These are phyloP conservation scores for Bellardia pandia DNA, from an alignment of 2,888 invertebrate genomes.

Conservation along the genomic window DNA sequence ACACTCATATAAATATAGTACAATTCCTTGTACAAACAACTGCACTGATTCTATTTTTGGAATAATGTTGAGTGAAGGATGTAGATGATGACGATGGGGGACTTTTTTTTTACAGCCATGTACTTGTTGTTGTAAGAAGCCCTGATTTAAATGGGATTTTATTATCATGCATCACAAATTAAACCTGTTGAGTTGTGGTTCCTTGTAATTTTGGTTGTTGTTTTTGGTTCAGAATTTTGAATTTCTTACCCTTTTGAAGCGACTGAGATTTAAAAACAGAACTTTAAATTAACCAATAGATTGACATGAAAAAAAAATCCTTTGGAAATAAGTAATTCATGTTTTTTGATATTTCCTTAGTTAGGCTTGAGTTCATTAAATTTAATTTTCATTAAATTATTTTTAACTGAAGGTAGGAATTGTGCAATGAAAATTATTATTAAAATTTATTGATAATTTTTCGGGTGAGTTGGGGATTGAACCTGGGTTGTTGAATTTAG, in stretches of 20 bases:
- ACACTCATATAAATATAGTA: not conserved
- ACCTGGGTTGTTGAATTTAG: too few species aligned
- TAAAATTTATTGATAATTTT: too few species aligned
- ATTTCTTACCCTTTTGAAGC: not conserved
- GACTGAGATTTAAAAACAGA: not conserved
- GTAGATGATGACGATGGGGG: not conserved
- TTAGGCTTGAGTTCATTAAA: too few species aligned
- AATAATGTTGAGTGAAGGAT: slow-evolving; percentile 21
- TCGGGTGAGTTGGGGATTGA: too few species aligned
- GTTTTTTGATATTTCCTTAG: too few species aligned
- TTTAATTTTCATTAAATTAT: too few species aligned
- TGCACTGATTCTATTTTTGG: slow-evolving; percentile 12
- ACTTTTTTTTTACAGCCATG: not conserved
- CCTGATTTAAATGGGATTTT: slow-evolving; percentile 51
- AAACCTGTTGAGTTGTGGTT: slow-evolving; percentile 50
- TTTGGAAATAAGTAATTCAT: not conserved
- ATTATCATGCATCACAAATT: slow-evolving; percentile 51
- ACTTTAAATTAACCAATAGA: slow-evolving; percentile 23
- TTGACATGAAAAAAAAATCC: slow-evolving; percentile 41
- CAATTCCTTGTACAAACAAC: not conserved
- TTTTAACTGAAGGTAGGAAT: too few species aligned
- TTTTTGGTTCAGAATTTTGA: not conserved
- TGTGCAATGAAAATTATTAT: too few species aligned
- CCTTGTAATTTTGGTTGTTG: not conserved
- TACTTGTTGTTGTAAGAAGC: slow-evolving; percentile 16